Percentiles rank a stretch among this genome's conserved stretches.
Evolutionary conservation across 2,113 vertebrate species (phyloP).

Genomic region (Heterochromis multidens): DNA sequence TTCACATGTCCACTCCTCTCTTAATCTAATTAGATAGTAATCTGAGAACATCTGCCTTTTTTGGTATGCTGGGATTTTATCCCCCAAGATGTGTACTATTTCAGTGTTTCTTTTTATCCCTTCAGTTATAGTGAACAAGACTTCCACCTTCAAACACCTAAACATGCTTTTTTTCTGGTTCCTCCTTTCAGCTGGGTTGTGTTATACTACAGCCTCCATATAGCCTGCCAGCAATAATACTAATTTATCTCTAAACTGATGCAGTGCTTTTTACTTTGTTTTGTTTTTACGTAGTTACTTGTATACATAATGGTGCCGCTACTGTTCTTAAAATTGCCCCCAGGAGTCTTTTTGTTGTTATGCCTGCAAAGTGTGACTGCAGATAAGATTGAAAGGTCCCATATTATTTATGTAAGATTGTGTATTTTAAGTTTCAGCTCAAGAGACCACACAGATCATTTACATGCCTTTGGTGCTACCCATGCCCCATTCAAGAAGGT

Average conservation of each 20-base stretch:
- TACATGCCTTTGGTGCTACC: background rate
- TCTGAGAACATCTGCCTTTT: background rate
- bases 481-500: background rate
- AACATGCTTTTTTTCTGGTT: background rate
- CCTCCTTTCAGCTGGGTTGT: background rate
- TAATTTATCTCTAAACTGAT: conserved; percentile 2
- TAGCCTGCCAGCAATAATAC: background rate
- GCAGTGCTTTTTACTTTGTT: background rate
- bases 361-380: background rate
- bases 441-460: background rate
- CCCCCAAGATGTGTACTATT: background rate
- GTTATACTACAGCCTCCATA: background rate
- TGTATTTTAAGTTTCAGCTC: background rate
- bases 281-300: background rate
- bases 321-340: background rate
- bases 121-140: background rate
- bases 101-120: background rate
- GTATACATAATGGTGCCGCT: background rate
- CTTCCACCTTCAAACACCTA: background rate
- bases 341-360: background rate
- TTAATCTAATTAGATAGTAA: background rate
- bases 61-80: background rate
- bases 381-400: background rate
- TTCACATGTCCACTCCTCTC: background rate
- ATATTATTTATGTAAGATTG: background rate